Evolutionary conservation across 2,888 invertebrate genomes (phyloP).

Genomic region (Salpingus planirostris): DNA sequence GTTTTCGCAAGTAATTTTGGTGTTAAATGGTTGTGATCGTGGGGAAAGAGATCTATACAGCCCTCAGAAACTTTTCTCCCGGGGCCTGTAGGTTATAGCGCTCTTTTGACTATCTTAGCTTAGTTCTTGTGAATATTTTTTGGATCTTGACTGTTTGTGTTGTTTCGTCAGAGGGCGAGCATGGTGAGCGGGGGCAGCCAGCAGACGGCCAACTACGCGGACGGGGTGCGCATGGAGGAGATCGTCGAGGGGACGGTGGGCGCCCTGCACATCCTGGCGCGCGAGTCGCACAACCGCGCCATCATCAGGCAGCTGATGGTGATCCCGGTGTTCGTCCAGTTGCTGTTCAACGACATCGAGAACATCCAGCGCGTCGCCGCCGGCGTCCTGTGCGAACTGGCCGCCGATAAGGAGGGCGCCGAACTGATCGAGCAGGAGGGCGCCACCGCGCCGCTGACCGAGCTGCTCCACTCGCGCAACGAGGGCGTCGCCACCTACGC

Average conservation of each 20-base stretch:
- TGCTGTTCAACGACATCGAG: conserved; percentile 94
- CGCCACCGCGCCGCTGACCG: conserved; percentile 90
- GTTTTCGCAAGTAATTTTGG: too few relatives aligned
- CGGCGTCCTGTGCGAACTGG: conserved; percentile 92
- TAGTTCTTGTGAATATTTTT: too few relatives aligned
- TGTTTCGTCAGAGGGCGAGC: conserved; percentile 25
- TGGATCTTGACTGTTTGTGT: too few relatives aligned
- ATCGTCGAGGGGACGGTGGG: conserved; percentile 98
- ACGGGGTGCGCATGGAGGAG: conserved; percentile 98
- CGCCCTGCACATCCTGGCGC: conserved; percentile 91
- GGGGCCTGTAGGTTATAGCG: too few relatives aligned
- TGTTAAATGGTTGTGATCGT: too few relatives aligned
- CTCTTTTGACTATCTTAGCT: too few relatives aligned
- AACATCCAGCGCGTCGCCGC: conserved; percentile 96
- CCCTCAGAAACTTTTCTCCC: too few relatives aligned
- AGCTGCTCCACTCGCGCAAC: conserved; percentile 90
- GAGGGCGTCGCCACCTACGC: conserved; percentile 98
- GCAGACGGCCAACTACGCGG: conserved; percentile 71
- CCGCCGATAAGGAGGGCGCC: conserved; percentile 94
- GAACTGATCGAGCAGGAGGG: conserved; percentile 97
- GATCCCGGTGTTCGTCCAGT: conserved; percentile 92
- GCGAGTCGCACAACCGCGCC: conserved; percentile 87
- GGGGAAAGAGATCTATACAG: too few relatives aligned
- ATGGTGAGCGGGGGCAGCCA: conserved; percentile 68
- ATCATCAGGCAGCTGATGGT: conserved; percentile 88